Conservation (phyloP, 2,888 invertebrate genomes). For the Cerastis rubricosa region DNA sequence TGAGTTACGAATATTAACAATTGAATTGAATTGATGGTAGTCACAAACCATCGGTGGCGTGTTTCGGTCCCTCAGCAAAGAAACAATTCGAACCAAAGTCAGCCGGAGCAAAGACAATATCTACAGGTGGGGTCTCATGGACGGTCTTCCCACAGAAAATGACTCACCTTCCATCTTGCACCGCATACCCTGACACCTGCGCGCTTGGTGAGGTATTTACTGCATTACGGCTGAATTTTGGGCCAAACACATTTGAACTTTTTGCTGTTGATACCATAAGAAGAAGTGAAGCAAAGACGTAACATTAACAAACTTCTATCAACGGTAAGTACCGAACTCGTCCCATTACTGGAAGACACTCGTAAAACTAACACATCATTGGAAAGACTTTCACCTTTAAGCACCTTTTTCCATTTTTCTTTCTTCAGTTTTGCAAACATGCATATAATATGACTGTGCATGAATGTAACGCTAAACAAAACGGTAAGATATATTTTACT, state of each 20-base stretch:
- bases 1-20: no score
- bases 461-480: neutral
- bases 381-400: neutral
- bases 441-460: neutral
- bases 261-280: no score
- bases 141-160: no score
- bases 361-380: no score
- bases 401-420: neutral
- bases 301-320: conserved; percentile 7
- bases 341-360: conserved; percentile 22
- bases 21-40: neutral
- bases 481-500: neutral
- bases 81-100: neutral
- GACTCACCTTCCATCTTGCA: no score
- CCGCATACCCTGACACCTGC: no score
- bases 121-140: no score
- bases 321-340: conserved; percentile 18
- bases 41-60: neutral
- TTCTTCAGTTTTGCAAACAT: neutral
- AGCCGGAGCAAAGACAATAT: no score
- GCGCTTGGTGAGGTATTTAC: no score
- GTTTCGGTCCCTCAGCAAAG: neutral
- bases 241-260: no score
- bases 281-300: neutral
- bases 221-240: no score